These are phyloP conservation scores for Spatulosminthurus flaviceps DNA, from an alignment of 2,888 invertebrate genomes.

Conservation along the genomic window DNA sequence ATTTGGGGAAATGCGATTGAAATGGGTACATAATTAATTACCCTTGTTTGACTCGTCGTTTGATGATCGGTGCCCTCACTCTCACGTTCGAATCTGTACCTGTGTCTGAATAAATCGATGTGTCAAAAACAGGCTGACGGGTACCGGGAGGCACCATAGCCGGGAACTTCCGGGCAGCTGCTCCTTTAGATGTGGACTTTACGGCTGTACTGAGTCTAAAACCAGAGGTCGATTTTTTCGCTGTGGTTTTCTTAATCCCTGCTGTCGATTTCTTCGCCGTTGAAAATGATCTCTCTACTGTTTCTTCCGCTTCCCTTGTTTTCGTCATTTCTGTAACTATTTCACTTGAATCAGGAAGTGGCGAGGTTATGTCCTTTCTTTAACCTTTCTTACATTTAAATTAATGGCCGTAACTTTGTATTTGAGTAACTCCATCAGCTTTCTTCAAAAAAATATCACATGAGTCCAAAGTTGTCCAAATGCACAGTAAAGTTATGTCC, in stretches of 20 bases:
- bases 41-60: not conserved
- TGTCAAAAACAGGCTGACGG: not conserved
- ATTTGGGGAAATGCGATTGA: not conserved
- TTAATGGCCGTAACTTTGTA: no score
- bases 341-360: no score
- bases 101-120: not conserved
- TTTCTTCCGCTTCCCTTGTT: not conserved
- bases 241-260: not conserved
- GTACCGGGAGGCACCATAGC: not conserved
- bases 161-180: not conserved
- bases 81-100: not conserved
- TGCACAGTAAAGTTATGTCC: no score
- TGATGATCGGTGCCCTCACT: not conserved
- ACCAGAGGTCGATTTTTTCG: not conserved
- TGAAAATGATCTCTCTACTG: not conserved
- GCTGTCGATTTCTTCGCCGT: not conserved
- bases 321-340: not conserved
- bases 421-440: no score
- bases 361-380: no score
- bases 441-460: no score
- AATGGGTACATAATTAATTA: not conserved
- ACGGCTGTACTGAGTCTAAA: not conserved
- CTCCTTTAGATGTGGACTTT: not conserved
- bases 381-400: no score
- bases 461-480: no score